Evolutionary conservation across 2,113 vertebrate species (phyloP).

Genomic region (Petrocephalus microphthalmus): DNA sequence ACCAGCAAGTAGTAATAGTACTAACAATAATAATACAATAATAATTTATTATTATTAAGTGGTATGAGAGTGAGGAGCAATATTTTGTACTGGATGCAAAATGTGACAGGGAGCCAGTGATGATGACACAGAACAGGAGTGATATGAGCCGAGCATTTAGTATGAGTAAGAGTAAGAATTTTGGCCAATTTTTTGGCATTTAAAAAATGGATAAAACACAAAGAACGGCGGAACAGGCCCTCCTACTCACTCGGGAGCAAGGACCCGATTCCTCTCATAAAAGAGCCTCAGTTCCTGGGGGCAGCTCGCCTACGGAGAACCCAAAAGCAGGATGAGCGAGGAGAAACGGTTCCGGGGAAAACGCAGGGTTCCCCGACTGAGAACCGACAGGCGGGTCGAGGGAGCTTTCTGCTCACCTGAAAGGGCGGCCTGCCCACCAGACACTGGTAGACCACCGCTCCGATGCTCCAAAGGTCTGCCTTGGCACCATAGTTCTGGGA

Average conservation of each 20-base stretch:
- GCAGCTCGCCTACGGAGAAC: conserved; percentile 75
- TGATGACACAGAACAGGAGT: background rate
- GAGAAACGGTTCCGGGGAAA: background rate
- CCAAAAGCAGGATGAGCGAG: background rate
- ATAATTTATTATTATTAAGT: background rate
- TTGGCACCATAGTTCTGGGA: conserved; percentile 96
- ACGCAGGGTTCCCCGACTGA: background rate
- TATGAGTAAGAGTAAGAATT: background rate
- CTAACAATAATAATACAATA: background rate
- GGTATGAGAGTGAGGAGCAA: background rate
- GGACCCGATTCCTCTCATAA: conserved; percentile 91
- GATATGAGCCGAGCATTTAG: background rate
- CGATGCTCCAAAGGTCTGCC: conserved; percentile 96
- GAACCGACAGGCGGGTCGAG: background rate
- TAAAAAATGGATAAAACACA: background rate
- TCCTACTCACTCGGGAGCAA: conserved; percentile 76
- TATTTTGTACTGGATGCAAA: background rate
- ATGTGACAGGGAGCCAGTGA: background rate
- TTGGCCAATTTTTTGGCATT: background rate
- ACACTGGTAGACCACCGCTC: conserved; percentile 94
- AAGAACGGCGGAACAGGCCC: background rate
- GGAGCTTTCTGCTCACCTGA: conserved; percentile 63
- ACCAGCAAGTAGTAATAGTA: background rate
- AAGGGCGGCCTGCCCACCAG: conserved; percentile 96
- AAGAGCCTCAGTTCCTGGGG: conserved; percentile 95